phyloP scores from a whole-genome alignment of 2,888 invertebrate genomes.

The Lydus trimaculatus region DNA sequence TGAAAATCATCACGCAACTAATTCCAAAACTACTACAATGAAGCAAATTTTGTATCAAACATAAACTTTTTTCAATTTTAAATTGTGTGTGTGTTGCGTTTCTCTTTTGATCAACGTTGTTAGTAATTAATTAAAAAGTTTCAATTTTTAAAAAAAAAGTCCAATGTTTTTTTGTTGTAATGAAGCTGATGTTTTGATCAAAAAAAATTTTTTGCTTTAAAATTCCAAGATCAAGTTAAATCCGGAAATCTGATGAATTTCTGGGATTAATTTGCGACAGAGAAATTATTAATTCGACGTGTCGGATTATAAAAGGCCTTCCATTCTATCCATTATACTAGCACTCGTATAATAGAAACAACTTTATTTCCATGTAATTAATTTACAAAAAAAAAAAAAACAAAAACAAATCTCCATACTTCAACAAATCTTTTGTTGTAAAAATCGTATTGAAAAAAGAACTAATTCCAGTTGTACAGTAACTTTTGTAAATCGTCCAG shows the following conservation, averaged over 20 bases:
- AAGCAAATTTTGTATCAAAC: too few relatives aligned
- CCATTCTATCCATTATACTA: background rate
- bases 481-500: too few relatives aligned
- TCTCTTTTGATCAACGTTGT: too few relatives aligned
- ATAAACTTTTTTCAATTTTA: too few relatives aligned
- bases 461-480: too few relatives aligned
- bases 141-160: background rate
- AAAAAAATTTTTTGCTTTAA: background rate
- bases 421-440: too few relatives aligned
- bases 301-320: background rate
- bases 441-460: too few relatives aligned
- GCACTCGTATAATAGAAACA: background rate
- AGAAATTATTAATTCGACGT: slow-evolving; percentile 1
- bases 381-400: too few relatives aligned
- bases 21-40: background rate
- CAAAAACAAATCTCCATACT: too few relatives aligned
- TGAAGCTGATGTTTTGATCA: background rate
- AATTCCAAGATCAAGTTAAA: background rate
- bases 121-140: background rate
- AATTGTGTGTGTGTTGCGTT: too few relatives aligned
- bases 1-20: background rate
- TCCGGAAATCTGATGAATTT: background rate
- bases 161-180: background rate
- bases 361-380: background rate
- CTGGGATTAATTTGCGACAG: background rate